phyloP scores from a whole-genome alignment of 2,888 invertebrate genomes.

The Erpobdella octoculata region DNA sequence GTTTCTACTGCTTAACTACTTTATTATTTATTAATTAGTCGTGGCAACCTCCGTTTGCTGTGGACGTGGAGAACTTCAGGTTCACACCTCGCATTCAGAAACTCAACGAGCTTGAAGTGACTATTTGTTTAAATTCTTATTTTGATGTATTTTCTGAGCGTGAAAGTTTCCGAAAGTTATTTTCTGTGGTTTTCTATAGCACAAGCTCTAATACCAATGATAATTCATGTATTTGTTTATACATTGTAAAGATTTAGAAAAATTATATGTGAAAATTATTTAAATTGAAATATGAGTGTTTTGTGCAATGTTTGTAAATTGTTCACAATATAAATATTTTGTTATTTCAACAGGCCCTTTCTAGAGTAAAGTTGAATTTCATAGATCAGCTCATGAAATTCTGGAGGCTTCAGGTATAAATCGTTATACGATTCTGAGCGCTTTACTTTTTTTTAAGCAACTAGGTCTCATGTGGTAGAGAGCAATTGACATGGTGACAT shows the following conservation, averaged over 20 bases:
- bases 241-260: too few species aligned
- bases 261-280: background rate
- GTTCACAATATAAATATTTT: background rate
- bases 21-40: conserved; percentile 62
- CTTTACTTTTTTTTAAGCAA: background rate
- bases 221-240: too few species aligned
- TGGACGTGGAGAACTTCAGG: conserved; percentile 86
- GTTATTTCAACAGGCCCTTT: conserved; percentile 65
- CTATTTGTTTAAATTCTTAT: too few species aligned
- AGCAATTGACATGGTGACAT: too few species aligned
- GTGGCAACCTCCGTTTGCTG: conserved; percentile 95
- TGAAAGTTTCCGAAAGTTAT: too few species aligned
- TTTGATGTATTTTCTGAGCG: too few species aligned
- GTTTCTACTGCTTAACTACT: too few species aligned
- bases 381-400: conserved; percentile 93
- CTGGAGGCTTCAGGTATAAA: conserved; percentile 77
- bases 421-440: too few species aligned
- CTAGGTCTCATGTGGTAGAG: too few species aligned
- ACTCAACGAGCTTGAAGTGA: conserved; percentile 87
- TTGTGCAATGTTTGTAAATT: background rate
- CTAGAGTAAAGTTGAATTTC: conserved; percentile 89
- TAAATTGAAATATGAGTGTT: background rate
- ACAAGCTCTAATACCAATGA: too few species aligned
- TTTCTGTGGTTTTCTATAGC: too few species aligned
- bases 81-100: conserved; percentile 98